Percentiles rank a stretch among this genome's conserved stretches.
Evolutionary conservation across 1,140 invertebrate species (phyloP).

Genomic region (Phortica variegata): DNA sequence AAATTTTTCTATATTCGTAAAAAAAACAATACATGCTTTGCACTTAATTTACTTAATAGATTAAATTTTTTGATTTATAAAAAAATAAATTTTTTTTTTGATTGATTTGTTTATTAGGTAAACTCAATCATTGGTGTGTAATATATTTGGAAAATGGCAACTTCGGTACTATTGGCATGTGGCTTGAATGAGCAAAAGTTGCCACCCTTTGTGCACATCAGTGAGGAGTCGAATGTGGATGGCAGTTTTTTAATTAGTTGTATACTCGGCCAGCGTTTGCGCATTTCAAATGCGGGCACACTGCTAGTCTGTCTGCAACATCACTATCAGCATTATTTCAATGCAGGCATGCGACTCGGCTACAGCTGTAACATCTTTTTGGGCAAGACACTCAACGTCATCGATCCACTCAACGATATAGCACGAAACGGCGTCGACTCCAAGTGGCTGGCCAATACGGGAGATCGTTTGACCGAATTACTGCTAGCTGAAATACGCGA

Average conservation of each 20-base stretch:
- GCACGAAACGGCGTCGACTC: constrained; percentile 26
- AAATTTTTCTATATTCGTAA: constrained; percentile 1
- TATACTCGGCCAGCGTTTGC: constrained; percentile 61
- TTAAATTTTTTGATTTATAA: constrained; percentile 40
- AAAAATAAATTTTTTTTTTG: constrained; percentile 16
- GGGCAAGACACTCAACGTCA: constrained; percentile 60
- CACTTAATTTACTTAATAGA: constrained; percentile 40
- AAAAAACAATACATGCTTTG: constrained; percentile 16
- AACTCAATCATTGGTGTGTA: constrained; percentile 14
- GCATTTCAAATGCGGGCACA: constrained; percentile 61
- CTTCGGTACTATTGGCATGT: constrained; percentile 61
- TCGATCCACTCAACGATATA: constrained; percentile 62
- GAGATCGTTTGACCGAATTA: constrained; percentile 31
- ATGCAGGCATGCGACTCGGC: constrained; percentile 70
- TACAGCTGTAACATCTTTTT: constrained; percentile 66
- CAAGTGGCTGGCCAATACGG: constrained; percentile 40
- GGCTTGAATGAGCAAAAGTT: constrained; percentile 62
- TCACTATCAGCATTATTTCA: constrained; percentile 70
- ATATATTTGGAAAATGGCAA: constrained; percentile 58
- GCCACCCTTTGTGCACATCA: constrained; percentile 65
- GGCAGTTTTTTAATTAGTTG: constrained; percentile 69
- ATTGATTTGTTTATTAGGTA: constrained; percentile 9
- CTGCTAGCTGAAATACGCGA: constrained; percentile 38
- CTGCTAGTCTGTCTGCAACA: constrained; percentile 70
- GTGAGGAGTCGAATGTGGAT: constrained; percentile 68